These are phyloP conservation scores for Myrmophylax atrothorax DNA, from an alignment of 2,113 vertebrate species.

Conservation along the genomic window DNA sequence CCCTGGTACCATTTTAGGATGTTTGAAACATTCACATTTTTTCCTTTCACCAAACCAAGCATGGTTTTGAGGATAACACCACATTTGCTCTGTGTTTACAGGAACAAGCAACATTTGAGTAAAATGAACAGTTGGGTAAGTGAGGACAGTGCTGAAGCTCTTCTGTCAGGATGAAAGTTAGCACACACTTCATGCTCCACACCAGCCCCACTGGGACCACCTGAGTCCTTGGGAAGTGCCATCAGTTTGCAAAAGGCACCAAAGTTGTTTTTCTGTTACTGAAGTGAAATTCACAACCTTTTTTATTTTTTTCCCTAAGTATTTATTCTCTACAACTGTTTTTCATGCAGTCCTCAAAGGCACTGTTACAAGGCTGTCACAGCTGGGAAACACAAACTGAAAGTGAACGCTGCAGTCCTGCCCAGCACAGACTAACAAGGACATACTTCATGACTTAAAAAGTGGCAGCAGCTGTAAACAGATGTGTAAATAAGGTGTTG, in stretches of 20 bases:
- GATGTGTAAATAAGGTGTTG: background rate
- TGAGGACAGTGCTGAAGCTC: slow-evolving; percentile 10
- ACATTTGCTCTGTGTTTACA: background rate
- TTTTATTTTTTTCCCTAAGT: background rate
- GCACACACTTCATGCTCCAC: background rate
- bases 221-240: background rate
- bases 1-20: background rate
- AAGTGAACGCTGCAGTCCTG: background rate
- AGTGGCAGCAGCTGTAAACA: background rate
- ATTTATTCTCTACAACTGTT: background rate
- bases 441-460: background rate
- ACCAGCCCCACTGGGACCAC: background rate
- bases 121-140: slow-evolving; percentile 9
- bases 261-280: background rate
- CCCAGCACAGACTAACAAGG: background rate
- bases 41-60: background rate
- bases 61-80: background rate
- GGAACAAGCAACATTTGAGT: background rate
- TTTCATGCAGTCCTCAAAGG: background rate
- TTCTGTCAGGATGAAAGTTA: background rate
- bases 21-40: background rate
- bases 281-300: background rate
- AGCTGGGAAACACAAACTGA: background rate
- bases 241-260: background rate
- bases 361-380: background rate